Conservation (phyloP, 2,888 invertebrate genomes). For the Machimus atricapillus region DNA sequence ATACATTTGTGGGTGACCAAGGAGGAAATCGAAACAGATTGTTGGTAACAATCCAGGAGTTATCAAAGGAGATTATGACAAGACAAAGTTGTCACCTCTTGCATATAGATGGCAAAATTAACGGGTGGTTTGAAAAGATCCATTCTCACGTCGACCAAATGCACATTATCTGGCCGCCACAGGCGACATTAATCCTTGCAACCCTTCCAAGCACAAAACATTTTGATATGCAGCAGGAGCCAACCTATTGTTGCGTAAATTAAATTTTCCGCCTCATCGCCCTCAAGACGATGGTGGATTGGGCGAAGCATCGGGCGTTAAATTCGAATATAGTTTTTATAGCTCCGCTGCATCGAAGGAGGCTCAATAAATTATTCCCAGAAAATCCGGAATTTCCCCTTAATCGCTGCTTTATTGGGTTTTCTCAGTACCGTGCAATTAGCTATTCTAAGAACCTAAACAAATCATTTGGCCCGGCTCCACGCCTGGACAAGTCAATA, state of each 20-base stretch:
- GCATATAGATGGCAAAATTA: slow-evolving; percentile 45
- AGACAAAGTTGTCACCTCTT: not conserved
- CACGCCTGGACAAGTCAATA: slow-evolving; percentile 7
- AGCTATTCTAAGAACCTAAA: slow-evolving; percentile 45
- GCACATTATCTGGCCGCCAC: slow-evolving; percentile 27
- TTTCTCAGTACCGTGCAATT: slow-evolving; percentile 39
- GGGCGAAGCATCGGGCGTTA: not conserved
- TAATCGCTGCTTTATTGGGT: slow-evolving; percentile 44
- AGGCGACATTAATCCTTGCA: slow-evolving; percentile 14
- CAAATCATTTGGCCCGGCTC: slow-evolving; percentile 34
- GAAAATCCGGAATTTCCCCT: slow-evolving; percentile 8
- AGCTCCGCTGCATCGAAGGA: slow-evolving; percentile 22
- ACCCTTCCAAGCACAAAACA: not conserved
- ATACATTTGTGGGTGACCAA: not conserved
- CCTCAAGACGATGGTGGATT: not conserved
- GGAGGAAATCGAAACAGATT: not conserved
- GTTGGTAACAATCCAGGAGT: not conserved
- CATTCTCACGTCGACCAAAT: slow-evolving; percentile 8
- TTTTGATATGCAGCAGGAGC: not conserved
- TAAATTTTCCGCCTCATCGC: slow-evolving; percentile 3
- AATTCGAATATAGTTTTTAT: slow-evolving; percentile 43
- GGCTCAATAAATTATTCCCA: not conserved
- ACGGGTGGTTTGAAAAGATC: not conserved
- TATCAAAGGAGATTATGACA: not conserved
- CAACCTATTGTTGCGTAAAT: slow-evolving; percentile 21